Evolutionary conservation across 2,113 vertebrate genomes (phyloP).

Genomic region (Hoplias malabaricus): DNA sequence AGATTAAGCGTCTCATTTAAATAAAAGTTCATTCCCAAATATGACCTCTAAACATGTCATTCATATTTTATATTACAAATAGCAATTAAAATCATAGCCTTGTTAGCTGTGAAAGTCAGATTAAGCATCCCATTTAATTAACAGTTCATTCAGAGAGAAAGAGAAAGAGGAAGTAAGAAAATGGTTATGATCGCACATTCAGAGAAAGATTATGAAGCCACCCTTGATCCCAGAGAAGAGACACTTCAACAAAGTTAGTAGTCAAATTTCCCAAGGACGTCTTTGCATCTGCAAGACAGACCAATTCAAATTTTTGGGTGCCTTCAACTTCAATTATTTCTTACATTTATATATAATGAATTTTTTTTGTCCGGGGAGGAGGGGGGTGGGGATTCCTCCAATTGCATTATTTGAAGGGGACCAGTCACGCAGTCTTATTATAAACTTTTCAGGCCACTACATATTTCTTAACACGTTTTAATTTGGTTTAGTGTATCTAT

Average conservation of each 20-base stretch:
- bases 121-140: too few species aligned
- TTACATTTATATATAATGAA: conserved; percentile 58
- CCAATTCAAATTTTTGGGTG: conserved; percentile 81
- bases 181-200: conserved; percentile 74
- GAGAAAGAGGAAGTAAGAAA: conserved; percentile 78
- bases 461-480: too few species aligned
- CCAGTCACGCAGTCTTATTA: neutral
- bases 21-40: too few species aligned
- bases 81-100: too few species aligned
- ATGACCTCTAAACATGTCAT: too few species aligned
- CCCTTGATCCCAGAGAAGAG: conserved; percentile 83
- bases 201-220: conserved; percentile 71
- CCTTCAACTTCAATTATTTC: conserved; percentile 84
- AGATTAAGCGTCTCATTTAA: too few species aligned
- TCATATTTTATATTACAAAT: too few species aligned
- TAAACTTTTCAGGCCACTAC: too few species aligned
- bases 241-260: conserved; percentile 98
- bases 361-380: too few species aligned
- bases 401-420: conserved; percentile 69
- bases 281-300: conserved; percentile 83
- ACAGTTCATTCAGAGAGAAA: too few species aligned
- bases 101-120: too few species aligned
- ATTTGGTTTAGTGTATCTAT: too few species aligned
- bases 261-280: conserved; percentile 99
- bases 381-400: conserved; percentile 69